A percentile compares a stretch with the other conserved stretches of the same genome.
Conservation (phyloP, 2,113 vertebrate genomes). For the Alexandromys fortis region DNA sequence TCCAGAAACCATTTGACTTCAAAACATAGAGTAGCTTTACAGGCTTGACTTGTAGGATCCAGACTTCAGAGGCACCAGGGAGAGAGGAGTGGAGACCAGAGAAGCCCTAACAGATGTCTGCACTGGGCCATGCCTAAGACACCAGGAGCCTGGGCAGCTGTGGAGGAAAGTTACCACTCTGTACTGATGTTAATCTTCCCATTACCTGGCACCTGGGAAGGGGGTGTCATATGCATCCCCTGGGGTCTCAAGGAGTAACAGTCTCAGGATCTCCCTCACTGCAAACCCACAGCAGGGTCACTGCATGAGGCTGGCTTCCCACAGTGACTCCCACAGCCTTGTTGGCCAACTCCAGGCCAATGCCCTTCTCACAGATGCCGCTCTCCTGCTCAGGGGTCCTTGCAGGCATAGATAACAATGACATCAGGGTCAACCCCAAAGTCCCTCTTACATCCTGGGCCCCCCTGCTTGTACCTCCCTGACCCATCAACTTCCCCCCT, state of each 20-base stretch:
- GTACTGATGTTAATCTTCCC: constrained; percentile 74
- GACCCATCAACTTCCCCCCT: background rate
- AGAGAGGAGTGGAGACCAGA: background rate
- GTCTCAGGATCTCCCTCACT: background rate
- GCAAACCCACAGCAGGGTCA: fast-evolving
- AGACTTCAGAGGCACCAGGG: background rate
- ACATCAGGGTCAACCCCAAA: background rate
- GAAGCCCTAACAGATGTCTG: background rate
- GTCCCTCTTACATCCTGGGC: too few relatives aligned
- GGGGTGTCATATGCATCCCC: background rate
- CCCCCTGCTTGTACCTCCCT: background rate
- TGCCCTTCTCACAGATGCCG: fast-evolving
- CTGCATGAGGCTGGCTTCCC: fast-evolving
- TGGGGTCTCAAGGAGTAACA: background rate
- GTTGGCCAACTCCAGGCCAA: fast-evolving
- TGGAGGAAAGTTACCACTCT: constrained; percentile 73
- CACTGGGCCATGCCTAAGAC: constrained; percentile 63
- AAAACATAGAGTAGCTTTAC: background rate
- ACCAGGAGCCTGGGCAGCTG: constrained; percentile 59
- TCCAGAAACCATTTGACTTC: background rate
- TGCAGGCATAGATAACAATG: background rate
- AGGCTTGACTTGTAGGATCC: background rate
- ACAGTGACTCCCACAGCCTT: background rate
- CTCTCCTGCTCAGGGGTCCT: background rate
- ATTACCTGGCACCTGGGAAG: constrained; percentile 41